Base-by-base conservation (phyloP, 1,140 invertebrate genomes). In the Yoshiicerus persimilis region DNA sequence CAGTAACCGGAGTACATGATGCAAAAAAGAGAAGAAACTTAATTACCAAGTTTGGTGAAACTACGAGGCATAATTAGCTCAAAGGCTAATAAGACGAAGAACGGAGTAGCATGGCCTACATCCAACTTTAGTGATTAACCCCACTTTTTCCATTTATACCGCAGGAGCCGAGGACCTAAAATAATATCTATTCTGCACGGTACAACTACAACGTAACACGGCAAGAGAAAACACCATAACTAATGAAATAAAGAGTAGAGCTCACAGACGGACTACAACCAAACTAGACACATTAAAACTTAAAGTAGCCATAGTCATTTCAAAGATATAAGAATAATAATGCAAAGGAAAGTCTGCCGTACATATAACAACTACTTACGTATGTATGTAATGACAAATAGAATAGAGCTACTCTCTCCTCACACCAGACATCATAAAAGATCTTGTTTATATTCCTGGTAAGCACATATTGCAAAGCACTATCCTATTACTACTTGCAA, bases 41-140 rank as follows among this genome's bases (percentile, higher is more conserved):
- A 80, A 80, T 80, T 80, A 80, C 16, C 34, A 80, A 80, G 34
- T 80, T 38, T 80, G 30, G 75, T 20, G 20, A 80, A 80, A 80
- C 75, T 34, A 36, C 16, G 75, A 80, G 75, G 75, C 75, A 80
- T 80, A 80, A 80, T 80, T 80, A 80, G 32, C 75, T 36, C 32
- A 80, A 80, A 80, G 75, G 32, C 75, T 80, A 80, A 80, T 80
- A 80, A 80, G 30, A 80, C 10, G 34, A 80, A 36, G 70, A 80
- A 38, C 75, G 13, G 75, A 38, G 34, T 36, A 20, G 75, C 30
- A 80, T 80, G 75, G 32, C 75, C 75, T 38, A 80, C 32, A 80
- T 80, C 34, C 75, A 80, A 80, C 75, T 80, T 80, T 80, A n/a
- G 75, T 80, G 75, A 80, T 80, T 80, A 80, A 80, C 75, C 75